Evolutionary conservation across 2,888 invertebrate genomes (phyloP), one percentile per base, ranked within the genome.

Genomic region (Drosophila barbarae): DNA sequence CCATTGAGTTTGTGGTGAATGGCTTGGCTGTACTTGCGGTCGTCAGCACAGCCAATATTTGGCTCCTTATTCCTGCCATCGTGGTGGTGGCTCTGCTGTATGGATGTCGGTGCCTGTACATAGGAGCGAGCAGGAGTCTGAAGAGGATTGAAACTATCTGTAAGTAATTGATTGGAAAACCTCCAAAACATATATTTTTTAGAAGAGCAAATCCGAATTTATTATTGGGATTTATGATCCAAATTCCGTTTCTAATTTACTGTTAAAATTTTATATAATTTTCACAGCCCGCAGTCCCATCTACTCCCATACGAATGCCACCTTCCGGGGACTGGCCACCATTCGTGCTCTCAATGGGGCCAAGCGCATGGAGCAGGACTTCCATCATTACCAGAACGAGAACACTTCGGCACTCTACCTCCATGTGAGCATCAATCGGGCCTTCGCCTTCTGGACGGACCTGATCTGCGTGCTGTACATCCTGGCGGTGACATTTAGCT

Each of bases 401-500:
- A 94, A 96, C 84, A 93, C 94, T 0, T 92, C 95, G 0, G 93
- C 95, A 0, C 94, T 94, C 92, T 91, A 90, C 87, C 90, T 96
- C 67, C 96, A 96, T 87, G 93, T 98, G 42, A 93, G 95, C 1
- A 93, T 95, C 8, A 95, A 96, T 15, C 93, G 98, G 63, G 98
- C 98, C 78, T 97, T 99, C 86, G 98, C 97, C 0, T 94, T 97
- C 82, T 96, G 96, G 93, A 90, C 98, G 74, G 99, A 99, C 88
- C 91, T 96, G 69, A 92, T 98, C 53, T 98, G 98, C 85, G 93
- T 96, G 1, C 74, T 95, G 1, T 98, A 97, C 89, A 95, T 98
- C 61, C 92, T 93, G 0, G 88, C 95, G 44, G 97, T 98, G 0
- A 95, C 97, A 0, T 92, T 96, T 80, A 95, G 95, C 79, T 96